Conservation (phyloP, 2,888 invertebrate species). For the Ennomos fuscantarius region DNA sequence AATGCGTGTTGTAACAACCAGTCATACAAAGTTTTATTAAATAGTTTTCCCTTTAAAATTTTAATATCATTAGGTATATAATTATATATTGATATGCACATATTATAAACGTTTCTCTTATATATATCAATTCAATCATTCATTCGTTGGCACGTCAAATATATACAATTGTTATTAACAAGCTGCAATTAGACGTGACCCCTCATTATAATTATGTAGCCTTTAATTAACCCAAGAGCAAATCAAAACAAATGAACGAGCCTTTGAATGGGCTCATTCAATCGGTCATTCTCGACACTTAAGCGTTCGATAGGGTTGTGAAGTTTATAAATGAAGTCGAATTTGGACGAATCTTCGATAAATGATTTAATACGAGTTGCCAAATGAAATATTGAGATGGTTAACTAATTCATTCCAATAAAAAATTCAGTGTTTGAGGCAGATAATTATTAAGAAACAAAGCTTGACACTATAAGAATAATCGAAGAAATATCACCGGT, state of each 20-base stretch:
- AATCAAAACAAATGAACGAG: conserved; percentile 22
- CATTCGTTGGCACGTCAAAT: conserved; percentile 15
- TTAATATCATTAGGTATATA: too few relatives aligned
- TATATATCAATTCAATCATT: conserved; percentile 4
- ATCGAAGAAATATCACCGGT: too few relatives aligned
- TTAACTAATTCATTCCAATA: too few relatives aligned
- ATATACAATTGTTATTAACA: conserved; percentile 12
- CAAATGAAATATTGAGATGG: neutral
- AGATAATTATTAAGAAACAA: too few relatives aligned
- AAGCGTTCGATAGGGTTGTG: conserved; percentile 1
- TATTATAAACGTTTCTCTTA: too few relatives aligned
- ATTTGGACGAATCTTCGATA: conserved; percentile 2
- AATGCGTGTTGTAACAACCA: too few relatives aligned
- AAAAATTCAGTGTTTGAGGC: too few relatives aligned
- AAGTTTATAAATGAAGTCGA: neutral
- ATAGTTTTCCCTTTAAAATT: too few relatives aligned
- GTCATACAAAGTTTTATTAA: too few relatives aligned
- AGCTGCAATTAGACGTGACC: conserved; percentile 15
- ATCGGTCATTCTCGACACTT: conserved; percentile 16
- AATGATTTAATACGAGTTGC: too few relatives aligned
- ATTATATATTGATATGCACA: too few relatives aligned
- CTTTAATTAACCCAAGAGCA: conserved; percentile 14
- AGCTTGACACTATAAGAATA: too few relatives aligned
- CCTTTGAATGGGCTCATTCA: conserved; percentile 19
- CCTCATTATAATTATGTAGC: conserved; percentile 6